Conservation (phyloP, 2,797 vertebrate species). For the Mus spretus region DNA sequence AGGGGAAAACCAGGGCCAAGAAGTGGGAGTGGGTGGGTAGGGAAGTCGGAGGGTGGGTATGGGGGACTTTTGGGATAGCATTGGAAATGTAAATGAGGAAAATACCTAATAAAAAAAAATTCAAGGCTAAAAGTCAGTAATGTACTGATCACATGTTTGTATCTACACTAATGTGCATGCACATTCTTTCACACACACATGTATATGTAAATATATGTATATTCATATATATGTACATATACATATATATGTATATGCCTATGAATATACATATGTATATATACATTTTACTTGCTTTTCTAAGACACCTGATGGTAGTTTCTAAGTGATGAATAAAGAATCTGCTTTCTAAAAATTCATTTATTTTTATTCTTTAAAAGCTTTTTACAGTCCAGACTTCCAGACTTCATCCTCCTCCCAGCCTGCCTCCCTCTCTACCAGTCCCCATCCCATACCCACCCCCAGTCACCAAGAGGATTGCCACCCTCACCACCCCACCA, state of each 20-base stretch:
- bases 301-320: slow-evolving; percentile 8
- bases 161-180: no score
- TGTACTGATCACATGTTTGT: background rate
- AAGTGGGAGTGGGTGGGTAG: no score
- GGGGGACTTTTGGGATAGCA: no score
- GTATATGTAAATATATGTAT: no score
- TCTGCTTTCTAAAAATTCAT: slow-evolving; percentile 4
- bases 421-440: rapidly evolving
- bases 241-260: background rate
- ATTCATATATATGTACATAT: background rate
- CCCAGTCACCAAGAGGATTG: background rate
- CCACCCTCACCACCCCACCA: background rate
- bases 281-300: background rate
- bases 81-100: no score
- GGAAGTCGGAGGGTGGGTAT: no score
- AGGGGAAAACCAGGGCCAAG: no score
- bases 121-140: background rate
- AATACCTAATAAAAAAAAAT: background rate
- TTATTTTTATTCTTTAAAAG: background rate
- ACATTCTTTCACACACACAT: background rate
- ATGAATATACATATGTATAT: background rate
- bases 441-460: background rate
- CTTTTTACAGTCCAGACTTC: background rate
- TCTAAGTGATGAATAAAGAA: slow-evolving; percentile 31
- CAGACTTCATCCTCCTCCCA: background rate